phyloP scores from a whole-genome alignment of 2,113 vertebrate species.

The Terrapene triunguis region DNA sequence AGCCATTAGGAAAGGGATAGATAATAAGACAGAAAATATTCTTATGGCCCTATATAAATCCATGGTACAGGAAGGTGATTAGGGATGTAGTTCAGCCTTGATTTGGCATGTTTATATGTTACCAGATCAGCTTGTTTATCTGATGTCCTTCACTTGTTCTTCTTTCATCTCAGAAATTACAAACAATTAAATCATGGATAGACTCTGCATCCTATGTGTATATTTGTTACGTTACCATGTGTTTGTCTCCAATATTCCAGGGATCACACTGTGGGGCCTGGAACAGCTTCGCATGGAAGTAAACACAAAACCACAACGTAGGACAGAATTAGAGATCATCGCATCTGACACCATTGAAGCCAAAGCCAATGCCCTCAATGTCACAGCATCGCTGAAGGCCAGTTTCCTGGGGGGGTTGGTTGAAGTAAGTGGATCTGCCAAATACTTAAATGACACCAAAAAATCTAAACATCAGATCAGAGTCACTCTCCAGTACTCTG shows the following conservation, averaged over 20 bases:
- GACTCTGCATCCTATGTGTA: too few species aligned
- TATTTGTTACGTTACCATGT: neutral
- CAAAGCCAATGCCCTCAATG: neutral
- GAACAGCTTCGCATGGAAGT: neutral
- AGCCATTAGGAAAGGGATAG: too few species aligned
- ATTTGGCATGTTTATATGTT: too few species aligned
- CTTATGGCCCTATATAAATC: too few species aligned
- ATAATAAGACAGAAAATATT: too few species aligned
- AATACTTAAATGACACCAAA: neutral
- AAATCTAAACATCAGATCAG: neutral
- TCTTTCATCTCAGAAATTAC: too few species aligned
- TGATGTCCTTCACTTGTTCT: too few species aligned
- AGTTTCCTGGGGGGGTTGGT: neutral
- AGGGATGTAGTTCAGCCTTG: too few species aligned
- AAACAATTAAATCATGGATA: neutral
- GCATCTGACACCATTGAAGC: neutral
- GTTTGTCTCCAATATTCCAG: neutral
- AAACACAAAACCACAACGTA: neutral
- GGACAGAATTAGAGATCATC: neutral
- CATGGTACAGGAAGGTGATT: too few species aligned
- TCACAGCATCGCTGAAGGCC: neutral
- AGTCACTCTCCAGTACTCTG: neutral
- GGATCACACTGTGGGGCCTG: neutral
- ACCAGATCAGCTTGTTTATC: too few species aligned
- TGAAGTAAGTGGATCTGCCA: neutral